Base-by-base conservation (phyloP, 2,888 invertebrate species). In the Alloplasta piceator region DNA sequence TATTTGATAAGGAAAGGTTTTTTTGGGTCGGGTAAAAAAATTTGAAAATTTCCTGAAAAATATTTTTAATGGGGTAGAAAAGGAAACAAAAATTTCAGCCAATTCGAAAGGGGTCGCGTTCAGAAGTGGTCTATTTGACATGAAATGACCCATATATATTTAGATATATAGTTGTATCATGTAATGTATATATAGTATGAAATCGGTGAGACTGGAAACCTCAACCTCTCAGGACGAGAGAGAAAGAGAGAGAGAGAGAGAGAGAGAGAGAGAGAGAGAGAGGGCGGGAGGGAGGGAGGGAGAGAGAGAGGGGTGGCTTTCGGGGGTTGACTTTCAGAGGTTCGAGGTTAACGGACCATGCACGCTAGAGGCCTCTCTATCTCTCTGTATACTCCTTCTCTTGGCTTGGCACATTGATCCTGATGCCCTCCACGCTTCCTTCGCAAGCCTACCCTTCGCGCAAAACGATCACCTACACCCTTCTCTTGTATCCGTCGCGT, bases 281-380 rank as follows among this genome's bases (percentile, higher is more conserved):
- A 26, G 26, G 3, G 26, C 1, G 26, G 3, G 26, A 26, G 26
- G 3, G 26, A 26, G 26, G 3, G 26, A 46, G 70, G 55, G 73
- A 76, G 26, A 73, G 73, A 80, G 61, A 26, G 12, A 26, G 78
- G 61, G 73, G 74, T 80, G 78, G 78, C 66, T 68, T 70, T 71
- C 74, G 76, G 78, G 76, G 80, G 76, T 81, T 81, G 82, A 84
- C 83, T 83, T 79, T 81, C 80, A 83, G 83, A 83, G 85, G 85
- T 78, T 85, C 85, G 85, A 78, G 85, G 86, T 86, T 87, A 86
- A 87, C 88, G 85, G 86, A 87, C 85, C 86, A 85, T 86, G 85
- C 83, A 85, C 84, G 85, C 85, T 79, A 83, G 83, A 85, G 83
- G 82, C 82, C 78, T 84, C 84, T 83, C 83, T 80, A 83, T 82